Evolutionary conservation across 2,888 invertebrate genomes (phyloP).

Genomic region (Ypsolopha sequella): DNA sequence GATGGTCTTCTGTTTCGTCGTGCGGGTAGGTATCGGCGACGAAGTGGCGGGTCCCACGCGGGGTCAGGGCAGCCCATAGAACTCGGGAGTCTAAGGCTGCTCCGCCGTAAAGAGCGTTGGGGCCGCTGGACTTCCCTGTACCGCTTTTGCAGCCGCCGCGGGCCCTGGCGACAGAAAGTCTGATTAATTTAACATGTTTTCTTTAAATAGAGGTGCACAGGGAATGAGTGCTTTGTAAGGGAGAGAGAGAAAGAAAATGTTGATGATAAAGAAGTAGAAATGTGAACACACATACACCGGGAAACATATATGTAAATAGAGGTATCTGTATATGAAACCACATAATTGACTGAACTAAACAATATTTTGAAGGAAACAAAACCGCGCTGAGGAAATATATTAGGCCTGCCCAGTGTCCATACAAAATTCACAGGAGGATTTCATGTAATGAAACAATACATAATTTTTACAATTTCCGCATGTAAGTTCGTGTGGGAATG

Average conservation of each 20-base stretch:
- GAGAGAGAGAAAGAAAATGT: not conserved
- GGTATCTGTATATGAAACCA: no score
- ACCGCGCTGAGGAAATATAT: no score
- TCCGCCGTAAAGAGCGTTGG: conserved; percentile 55
- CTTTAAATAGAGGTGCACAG: not conserved
- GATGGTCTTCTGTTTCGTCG: conserved; percentile 75
- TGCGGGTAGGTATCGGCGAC: conserved; percentile 75
- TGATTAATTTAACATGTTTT: not conserved
- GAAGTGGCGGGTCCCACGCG: conserved; percentile 84
- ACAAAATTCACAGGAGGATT: no score
- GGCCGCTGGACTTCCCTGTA: conserved; percentile 61
- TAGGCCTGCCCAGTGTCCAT: no score
- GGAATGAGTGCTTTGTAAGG: not conserved
- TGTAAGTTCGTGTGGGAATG: no score
- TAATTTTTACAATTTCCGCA: no score
- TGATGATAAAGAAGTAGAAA: not conserved
- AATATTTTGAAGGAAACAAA: no score
- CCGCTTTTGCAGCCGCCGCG: conserved; percentile 68
- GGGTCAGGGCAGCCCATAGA: conserved; percentile 88
- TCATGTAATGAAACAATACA: no score
- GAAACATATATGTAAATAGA: no score
- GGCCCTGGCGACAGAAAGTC: conserved; percentile 27
- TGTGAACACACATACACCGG: no score
- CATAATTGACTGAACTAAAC: no score
- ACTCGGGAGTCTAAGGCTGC: conserved; percentile 76